A percentile compares a stretch with the other conserved stretches of the same genome.
These are phyloP conservation scores for Tromatobia lineatoria DNA, from an alignment of 2,888 invertebrate genomes.

Conservation along the genomic window DNA sequence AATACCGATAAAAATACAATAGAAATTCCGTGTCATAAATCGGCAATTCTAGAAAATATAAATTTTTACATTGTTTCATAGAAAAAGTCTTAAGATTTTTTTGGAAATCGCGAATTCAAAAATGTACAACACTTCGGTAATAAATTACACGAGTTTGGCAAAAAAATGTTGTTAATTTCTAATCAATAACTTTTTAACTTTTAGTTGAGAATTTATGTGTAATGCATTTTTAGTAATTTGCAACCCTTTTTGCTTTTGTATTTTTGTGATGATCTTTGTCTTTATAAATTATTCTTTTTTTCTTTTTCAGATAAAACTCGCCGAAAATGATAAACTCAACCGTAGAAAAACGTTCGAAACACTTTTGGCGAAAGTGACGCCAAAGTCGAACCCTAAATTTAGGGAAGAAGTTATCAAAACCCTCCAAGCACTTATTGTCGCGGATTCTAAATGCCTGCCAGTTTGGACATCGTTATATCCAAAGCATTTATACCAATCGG, in stretches of 20 bases:
- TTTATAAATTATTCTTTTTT: slow-evolving; percentile 71
- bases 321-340: slow-evolving; percentile 82
- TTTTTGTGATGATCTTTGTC: not conserved
- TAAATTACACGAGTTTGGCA: too few relatives aligned
- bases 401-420: slow-evolving; percentile 88
- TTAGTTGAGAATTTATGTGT: too few relatives aligned
- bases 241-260: slow-evolving; percentile 62
- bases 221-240: too few relatives aligned
- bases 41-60: not conserved
- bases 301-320: slow-evolving; percentile 78
- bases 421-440: slow-evolving; percentile 88
- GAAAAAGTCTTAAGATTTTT: too few relatives aligned
- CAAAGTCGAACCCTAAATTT: slow-evolving; percentile 86
- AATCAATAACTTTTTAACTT: slow-evolving; percentile 48
- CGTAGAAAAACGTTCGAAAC: slow-evolving; percentile 87
- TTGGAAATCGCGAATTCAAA: too few relatives aligned
- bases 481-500: slow-evolving; percentile 89
- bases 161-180: too few relatives aligned
- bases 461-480: slow-evolving; percentile 90
- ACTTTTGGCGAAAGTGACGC: slow-evolving; percentile 89
- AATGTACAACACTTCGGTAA: too few relatives aligned
- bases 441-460: slow-evolving; percentile 89
- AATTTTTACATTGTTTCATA: not conserved
- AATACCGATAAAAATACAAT: too few relatives aligned
- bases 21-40: too few relatives aligned